These are phyloP conservation scores for Lepisosteus oculatus DNA, from an alignment of 2,113 vertebrate species.

Conservation along the genomic window DNA sequence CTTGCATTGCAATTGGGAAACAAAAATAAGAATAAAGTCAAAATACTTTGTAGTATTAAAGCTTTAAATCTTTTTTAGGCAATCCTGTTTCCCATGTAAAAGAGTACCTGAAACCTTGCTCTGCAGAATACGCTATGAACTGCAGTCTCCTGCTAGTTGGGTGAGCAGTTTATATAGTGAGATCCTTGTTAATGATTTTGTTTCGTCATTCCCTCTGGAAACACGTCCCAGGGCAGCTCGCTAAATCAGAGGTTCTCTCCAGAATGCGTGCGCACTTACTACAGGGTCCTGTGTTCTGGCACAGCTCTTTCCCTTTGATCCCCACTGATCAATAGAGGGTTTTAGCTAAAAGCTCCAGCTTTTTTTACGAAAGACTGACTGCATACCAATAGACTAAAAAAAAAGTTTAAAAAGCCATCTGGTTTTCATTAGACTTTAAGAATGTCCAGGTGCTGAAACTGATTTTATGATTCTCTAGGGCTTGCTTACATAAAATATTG, in stretches of 20 bases:
- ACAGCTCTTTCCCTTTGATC: constrained; percentile 4
- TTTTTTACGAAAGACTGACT: not conserved
- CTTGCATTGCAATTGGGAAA: no score
- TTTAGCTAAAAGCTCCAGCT: not conserved
- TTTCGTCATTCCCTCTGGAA: constrained; percentile 50
- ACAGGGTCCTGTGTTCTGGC: not conserved
- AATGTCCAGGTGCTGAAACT: not conserved
- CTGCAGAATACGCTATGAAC: constrained; percentile 16
- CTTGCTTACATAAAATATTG: constrained; percentile 13
- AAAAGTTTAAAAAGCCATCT: constrained; percentile 6
- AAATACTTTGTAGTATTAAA: no score
- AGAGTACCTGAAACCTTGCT: constrained; percentile 38
- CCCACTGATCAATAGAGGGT: not conserved
- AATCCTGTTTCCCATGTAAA: not conserved
- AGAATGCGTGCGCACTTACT: constrained; percentile 5
- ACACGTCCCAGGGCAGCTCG: constrained; percentile 3
- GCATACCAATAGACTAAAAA: not conserved
- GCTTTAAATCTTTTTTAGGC: not conserved
- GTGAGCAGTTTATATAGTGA: constrained; percentile 53
- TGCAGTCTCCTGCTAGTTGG: constrained; percentile 5
- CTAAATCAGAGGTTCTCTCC: not conserved
- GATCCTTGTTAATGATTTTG: not conserved
- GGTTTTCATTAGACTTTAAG: not conserved
- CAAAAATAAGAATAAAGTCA: no score
- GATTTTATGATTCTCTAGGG: not conserved